phyloP scores from a whole-genome alignment of 1,140 invertebrate species.

The Maconellicoccus hirsutus region DNA sequence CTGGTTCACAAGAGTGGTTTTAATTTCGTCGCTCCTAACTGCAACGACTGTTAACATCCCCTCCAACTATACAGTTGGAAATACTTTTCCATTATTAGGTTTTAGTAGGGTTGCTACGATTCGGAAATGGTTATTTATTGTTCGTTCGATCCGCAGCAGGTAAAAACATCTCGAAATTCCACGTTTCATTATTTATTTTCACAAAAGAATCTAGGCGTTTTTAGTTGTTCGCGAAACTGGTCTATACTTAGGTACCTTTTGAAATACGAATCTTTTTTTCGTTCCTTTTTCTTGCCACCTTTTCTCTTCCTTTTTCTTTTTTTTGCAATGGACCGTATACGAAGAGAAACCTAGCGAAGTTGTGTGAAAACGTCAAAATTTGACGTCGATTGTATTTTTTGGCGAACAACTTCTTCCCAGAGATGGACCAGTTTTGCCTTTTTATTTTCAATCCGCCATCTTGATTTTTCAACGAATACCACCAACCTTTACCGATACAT shows the following conservation, averaged over 20 bases:
- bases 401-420: not conserved
- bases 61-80: not conserved
- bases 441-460: too few species aligned
- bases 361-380: not conserved
- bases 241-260: conserved; percentile 4
- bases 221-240: conserved; percentile 13
- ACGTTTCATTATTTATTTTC: not conserved
- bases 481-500: too few species aligned
- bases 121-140: conserved; percentile 20
- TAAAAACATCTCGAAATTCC: not conserved
- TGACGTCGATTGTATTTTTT: not conserved
- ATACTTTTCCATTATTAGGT: not conserved
- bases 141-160: conserved; percentile 1
- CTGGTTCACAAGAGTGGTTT: conserved; percentile 2
- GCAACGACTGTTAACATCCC: not conserved
- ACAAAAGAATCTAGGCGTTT: conserved; percentile 13
- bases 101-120: conserved; percentile 10
- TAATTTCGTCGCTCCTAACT: not conserved
- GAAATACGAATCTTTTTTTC: conserved; percentile 1
- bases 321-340: not conserved
- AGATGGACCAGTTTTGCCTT: too few species aligned
- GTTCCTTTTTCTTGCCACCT: too few species aligned
- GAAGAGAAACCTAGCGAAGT: not conserved
- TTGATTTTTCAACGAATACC: too few species aligned
- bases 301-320: not conserved